These are phyloP conservation scores for Acanthosoma haemorrhoidale DNA, from an alignment of 2,888 invertebrate genomes.

Conservation along the genomic window DNA sequence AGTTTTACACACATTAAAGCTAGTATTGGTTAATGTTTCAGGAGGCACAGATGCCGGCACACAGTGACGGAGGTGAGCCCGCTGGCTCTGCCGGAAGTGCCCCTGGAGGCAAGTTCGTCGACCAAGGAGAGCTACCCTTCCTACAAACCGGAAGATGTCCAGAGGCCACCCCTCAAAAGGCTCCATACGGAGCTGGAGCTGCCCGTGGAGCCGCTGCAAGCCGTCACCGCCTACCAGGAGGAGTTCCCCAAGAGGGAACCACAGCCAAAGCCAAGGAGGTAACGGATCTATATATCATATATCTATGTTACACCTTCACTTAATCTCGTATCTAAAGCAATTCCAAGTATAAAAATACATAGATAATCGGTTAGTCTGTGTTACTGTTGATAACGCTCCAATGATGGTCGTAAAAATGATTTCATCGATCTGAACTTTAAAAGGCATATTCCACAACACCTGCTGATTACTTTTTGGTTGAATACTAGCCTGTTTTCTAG, in stretches of 20 bases:
- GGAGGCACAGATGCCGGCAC: constrained; percentile 80
- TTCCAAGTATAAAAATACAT: too few relatives aligned
- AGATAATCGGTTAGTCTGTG: too few relatives aligned
- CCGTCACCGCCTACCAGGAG: constrained; percentile 57
- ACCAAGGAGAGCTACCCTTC: constrained; percentile 44
- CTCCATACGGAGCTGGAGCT: constrained; percentile 44
- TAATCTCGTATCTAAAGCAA: too few relatives aligned
- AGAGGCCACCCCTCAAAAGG: constrained; percentile 44
- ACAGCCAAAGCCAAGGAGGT: constrained; percentile 31
- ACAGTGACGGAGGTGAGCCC: constrained; percentile 46
- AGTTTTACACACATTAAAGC: too few relatives aligned
- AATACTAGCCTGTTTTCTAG: too few relatives aligned
- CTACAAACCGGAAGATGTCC: constrained; percentile 43
- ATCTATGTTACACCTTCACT: not conserved
- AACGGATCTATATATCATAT: not conserved
- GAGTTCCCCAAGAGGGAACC: constrained; percentile 53
- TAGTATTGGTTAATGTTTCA: too few relatives aligned
- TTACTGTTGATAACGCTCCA: too few relatives aligned
- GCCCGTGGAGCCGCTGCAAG: constrained; percentile 46
- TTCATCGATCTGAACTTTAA: too few relatives aligned
- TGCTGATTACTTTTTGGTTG: too few relatives aligned
- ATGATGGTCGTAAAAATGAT: too few relatives aligned
- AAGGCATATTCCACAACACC: too few relatives aligned
- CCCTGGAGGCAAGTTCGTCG: constrained; percentile 38
- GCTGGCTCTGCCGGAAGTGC: constrained; percentile 42